Evolutionary conservation across 2,888 invertebrate genomes (phyloP).

Genomic region (Synanthedon formicaeformis): DNA sequence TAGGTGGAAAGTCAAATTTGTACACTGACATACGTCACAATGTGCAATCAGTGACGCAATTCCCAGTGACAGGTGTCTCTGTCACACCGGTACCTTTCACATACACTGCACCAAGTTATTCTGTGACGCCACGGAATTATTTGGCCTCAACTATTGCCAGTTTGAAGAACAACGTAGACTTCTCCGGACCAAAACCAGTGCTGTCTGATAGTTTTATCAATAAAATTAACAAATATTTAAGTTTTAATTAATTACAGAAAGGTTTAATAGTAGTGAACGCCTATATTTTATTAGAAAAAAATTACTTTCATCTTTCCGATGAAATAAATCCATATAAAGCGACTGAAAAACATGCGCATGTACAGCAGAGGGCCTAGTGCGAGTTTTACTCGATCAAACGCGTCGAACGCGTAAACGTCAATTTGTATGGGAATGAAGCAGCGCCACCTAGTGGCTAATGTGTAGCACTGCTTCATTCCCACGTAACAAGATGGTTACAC

Average conservation of each 20-base stretch:
- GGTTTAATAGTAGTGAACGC: too few relatives aligned
- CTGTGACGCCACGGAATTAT: constrained; percentile 16
- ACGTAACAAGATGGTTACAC: too few relatives aligned
- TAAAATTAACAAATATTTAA: constrained; percentile 54
- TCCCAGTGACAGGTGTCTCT: constrained; percentile 1
- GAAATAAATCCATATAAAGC: too few relatives aligned
- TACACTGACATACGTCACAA: constrained; percentile 35
- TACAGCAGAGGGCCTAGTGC: too few relatives aligned
- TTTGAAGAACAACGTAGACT: constrained; percentile 35
- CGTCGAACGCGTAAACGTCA: too few relatives aligned
- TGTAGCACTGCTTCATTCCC: too few relatives aligned
- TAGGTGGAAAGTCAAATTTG: constrained; percentile 27
- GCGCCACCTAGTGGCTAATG: too few relatives aligned
- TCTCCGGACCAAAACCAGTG: constrained; percentile 29
- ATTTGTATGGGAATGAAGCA: too few relatives aligned
- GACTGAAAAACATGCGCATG: too few relatives aligned
- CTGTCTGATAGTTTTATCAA: constrained; percentile 42
- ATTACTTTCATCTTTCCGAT: too few relatives aligned
- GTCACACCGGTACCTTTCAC: constrained; percentile 14
- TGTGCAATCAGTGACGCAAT: constrained; percentile 1
- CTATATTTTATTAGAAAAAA: too few relatives aligned
- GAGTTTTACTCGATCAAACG: too few relatives aligned
- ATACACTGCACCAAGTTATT: neutral
- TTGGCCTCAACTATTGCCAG: constrained; percentile 42
- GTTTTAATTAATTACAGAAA: constrained; percentile 18